Evolutionary conservation across 2,888 invertebrate species (phyloP).

Genomic region (Acleris sparsana): DNA sequence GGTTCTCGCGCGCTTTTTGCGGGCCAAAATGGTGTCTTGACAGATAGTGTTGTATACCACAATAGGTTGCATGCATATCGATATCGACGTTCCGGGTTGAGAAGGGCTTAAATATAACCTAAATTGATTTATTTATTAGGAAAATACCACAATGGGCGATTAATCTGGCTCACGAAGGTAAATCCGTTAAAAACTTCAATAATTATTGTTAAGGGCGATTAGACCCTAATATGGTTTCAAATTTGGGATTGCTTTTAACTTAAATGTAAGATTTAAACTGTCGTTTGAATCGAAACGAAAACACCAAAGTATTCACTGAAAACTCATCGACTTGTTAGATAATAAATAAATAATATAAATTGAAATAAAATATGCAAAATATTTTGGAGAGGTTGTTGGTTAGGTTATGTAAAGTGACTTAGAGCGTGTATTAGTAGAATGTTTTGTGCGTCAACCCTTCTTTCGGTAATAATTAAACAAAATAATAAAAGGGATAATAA

Average conservation of each 20-base stretch:
- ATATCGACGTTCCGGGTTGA: conserved; percentile 40
- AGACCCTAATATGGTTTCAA: conserved; percentile 34
- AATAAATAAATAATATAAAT: conserved; percentile 79
- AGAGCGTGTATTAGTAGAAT: conserved; percentile 64
- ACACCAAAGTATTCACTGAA: conserved; percentile 79
- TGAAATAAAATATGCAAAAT: conserved; percentile 60
- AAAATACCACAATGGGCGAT: conserved; percentile 68
- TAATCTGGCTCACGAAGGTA: conserved; percentile 45
- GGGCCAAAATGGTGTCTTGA: conserved; percentile 7
- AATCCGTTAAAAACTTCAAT: conserved; percentile 25
- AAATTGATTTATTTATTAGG: conserved; percentile 80
- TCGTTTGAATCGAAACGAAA: conserved; percentile 78
- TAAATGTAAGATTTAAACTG: conserved; percentile 34
- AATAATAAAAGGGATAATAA: conserved; percentile 49
- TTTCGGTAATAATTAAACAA: conserved; percentile 70
- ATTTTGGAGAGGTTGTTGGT: conserved; percentile 76
- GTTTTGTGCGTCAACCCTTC: conserved; percentile 70
- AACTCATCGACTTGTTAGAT: conserved; percentile 83
- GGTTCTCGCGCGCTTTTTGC: conserved; percentile 19
- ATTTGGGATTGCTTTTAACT: conserved; percentile 35
- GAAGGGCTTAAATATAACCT: conserved; percentile 44
- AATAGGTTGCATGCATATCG: conserved; percentile 21
- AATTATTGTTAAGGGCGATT: conserved; percentile 29
- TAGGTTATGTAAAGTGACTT: conserved; percentile 62
- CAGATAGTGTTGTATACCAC: conserved; percentile 11